These are phyloP conservation scores for Pogonomyrmex barbatus DNA, from an alignment of 1,140 invertebrate species.

Conservation along the genomic window DNA sequence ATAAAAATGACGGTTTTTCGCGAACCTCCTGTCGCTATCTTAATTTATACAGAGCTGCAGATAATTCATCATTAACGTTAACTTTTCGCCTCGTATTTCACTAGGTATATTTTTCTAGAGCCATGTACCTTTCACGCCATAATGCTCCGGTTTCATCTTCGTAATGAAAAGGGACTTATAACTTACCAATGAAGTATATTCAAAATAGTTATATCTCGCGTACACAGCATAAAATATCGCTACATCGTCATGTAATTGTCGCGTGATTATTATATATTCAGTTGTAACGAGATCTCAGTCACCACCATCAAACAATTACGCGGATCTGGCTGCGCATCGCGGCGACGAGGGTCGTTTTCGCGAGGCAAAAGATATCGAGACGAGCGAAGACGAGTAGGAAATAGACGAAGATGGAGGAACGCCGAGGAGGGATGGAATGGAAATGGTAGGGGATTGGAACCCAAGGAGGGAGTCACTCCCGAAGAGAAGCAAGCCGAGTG, in stretches of 20 bases:
- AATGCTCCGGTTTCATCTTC: not conserved
- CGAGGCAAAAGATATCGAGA: constrained; percentile 67
- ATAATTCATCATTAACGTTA: not conserved
- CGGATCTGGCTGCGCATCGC: constrained; percentile 52
- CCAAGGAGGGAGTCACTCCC: constrained; percentile 74
- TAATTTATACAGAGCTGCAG: not conserved
- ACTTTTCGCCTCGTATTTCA: not conserved
- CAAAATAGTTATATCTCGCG: not conserved
- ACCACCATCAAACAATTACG: constrained; percentile 68
- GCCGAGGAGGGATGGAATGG: constrained; percentile 75
- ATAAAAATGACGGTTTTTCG: constrained; percentile 27
- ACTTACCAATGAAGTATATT: not conserved
- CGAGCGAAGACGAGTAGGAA: constrained; percentile 58
- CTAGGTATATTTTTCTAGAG: not conserved
- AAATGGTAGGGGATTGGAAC: constrained; percentile 76
- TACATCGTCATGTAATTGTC: constrained; percentile 56
- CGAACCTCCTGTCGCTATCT: not conserved
- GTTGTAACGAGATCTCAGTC: constrained; percentile 10
- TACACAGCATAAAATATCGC: not conserved
- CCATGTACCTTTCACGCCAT: not conserved
- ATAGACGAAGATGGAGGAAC: constrained; percentile 69
- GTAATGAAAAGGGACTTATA: not conserved
- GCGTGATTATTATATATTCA: constrained; percentile 24
- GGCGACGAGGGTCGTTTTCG: constrained; percentile 69
- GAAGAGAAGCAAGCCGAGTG: constrained; percentile 79